phyloP scores from a whole-genome alignment of 2,113 vertebrate species.

The Ophiodon elongatus region DNA sequence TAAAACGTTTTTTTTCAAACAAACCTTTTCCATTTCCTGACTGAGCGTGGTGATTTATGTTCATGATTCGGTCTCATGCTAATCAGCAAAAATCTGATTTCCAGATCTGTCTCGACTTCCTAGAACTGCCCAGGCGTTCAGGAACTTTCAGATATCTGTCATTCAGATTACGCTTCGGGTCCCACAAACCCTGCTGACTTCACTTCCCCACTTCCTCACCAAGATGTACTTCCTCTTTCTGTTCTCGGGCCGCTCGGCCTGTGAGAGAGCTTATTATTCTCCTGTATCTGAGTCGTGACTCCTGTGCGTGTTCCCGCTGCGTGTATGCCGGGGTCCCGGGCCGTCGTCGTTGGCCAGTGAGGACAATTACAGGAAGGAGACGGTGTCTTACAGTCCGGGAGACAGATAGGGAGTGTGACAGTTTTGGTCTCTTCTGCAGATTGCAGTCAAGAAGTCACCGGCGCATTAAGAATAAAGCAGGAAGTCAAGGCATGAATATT shows the following conservation, averaged over 20 bases:
- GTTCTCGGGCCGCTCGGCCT: slow-evolving; percentile 30
- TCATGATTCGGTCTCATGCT: background rate
- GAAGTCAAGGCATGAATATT: slow-evolving; percentile 71
- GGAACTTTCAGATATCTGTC: slow-evolving; percentile 28
- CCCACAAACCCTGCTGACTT: slow-evolving; percentile 29
- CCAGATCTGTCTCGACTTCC: background rate
- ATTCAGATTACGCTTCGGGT: background rate
- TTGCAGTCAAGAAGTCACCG: slow-evolving; percentile 57
- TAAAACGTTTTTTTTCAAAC: no score
- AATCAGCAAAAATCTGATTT: background rate
- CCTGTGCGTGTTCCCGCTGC: background rate
- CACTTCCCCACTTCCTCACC: slow-evolving; percentile 62
- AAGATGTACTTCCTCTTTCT: slow-evolving; percentile 69
- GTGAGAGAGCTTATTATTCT: slow-evolving; percentile 26
- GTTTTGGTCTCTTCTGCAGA: slow-evolving; percentile 37
- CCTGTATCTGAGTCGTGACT: slow-evolving; percentile 19
- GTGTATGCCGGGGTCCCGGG: background rate
- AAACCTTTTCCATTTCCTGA: background rate
- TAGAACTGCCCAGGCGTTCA: background rate
- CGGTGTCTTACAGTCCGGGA: slow-evolving; percentile 11
- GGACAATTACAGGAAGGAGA: slow-evolving; percentile 72
- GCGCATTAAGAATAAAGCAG: slow-evolving; percentile 61
- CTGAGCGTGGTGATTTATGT: background rate
- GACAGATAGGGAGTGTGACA: slow-evolving; percentile 20
- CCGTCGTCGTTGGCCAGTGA: background rate